Conservation (phyloP, 2,888 invertebrate genomes). For the Sarcophaga subvicina region DNA sequence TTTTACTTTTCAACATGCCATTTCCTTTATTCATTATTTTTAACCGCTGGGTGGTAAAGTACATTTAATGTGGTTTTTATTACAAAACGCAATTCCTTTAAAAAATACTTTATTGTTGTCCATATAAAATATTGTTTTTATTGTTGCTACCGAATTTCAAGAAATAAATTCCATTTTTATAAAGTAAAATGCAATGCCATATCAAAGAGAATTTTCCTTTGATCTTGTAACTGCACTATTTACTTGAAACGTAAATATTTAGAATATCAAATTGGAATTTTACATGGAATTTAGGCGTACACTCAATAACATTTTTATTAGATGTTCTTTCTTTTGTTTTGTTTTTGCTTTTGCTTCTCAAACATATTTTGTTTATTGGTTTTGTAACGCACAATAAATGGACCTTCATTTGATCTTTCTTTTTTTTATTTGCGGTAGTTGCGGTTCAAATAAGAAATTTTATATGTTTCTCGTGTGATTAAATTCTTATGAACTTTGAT, state of each 20-base stretch:
- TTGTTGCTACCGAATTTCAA: neutral
- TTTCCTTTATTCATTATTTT: too few species aligned
- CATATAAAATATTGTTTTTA: neutral
- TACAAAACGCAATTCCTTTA: neutral
- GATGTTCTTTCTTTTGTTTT: neutral
- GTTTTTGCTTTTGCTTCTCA: too few species aligned
- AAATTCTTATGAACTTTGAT: neutral
- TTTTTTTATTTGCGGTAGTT: neutral
- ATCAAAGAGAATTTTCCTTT: constrained; percentile 19
- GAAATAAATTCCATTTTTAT: neutral
- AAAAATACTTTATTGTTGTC: neutral
- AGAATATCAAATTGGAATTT: too few species aligned
- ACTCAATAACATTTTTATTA: constrained; percentile 1
- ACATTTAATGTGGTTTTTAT: neutral
- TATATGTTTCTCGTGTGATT: neutral
- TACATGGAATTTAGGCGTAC: neutral
- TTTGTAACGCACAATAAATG: constrained; percentile 16
- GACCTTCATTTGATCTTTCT: constrained; percentile 25
- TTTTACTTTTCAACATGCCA: too few species aligned
- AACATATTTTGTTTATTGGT: constrained; percentile 11
- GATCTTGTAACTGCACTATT: constrained; percentile 32
- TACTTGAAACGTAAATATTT: neutral
- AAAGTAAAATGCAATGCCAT: neutral
- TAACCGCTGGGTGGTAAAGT: neutral
- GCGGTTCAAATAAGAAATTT: constrained; percentile 4